Conservation (phyloP, 1,140 invertebrate genomes). For the Lepidurus apus region DNA sequence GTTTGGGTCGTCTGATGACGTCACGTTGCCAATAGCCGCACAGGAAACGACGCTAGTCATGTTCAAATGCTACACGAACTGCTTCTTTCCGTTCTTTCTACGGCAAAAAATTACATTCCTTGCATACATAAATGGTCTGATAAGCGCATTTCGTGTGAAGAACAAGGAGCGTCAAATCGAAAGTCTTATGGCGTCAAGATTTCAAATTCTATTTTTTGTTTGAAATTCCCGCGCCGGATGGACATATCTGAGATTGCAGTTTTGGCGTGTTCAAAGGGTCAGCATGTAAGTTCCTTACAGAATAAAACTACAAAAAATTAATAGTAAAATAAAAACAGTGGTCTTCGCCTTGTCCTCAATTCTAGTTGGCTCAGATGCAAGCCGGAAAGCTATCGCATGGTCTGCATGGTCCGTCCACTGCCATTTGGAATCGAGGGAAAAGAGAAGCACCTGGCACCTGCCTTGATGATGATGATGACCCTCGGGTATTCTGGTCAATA, state of each 20-base stretch:
- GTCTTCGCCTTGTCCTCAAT: neutral
- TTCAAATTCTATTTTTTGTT: too few relatives aligned
- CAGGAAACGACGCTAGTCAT: neutral
- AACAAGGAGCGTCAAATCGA: neutral
- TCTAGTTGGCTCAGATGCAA: neutral
- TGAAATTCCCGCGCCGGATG: too few relatives aligned
- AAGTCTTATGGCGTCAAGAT: neutral
- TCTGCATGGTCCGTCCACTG: neutral
- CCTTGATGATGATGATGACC: constrained; percentile 17
- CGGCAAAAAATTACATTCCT: neutral
- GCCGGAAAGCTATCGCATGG: neutral
- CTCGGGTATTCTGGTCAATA: constrained; percentile 14
- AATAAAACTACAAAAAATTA: too few relatives aligned
- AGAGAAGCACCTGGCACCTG: constrained; percentile 18
- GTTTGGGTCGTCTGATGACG: neutral
- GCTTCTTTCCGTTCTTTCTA: neutral
- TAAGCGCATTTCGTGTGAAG: neutral
- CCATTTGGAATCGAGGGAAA: neutral
- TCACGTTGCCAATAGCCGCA: too few relatives aligned
- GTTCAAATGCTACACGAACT: neutral
- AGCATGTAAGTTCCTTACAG: too few relatives aligned
- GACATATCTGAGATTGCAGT: too few relatives aligned
- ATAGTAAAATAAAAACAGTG: neutral
- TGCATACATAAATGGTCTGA: neutral
- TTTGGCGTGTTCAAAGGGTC: neutral